These are phyloP conservation scores for Ariopsis seemanni DNA, from an alignment of 2,113 vertebrate genomes.

Conservation along the genomic window DNA sequence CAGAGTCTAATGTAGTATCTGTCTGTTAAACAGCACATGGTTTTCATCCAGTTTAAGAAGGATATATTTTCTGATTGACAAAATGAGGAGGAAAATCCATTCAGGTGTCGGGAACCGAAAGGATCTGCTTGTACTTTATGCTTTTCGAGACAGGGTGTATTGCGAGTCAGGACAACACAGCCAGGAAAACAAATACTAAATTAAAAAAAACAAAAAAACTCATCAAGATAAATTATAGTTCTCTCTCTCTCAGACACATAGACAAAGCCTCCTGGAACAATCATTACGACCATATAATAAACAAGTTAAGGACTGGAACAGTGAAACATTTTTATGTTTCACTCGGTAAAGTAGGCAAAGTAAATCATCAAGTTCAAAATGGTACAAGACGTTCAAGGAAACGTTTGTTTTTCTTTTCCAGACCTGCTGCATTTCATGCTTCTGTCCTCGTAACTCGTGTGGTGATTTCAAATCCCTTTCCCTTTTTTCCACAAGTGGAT, in stretches of 20 bases:
- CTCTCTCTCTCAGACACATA: background rate
- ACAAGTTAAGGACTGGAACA: conserved; percentile 36
- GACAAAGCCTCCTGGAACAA: conserved; percentile 36
- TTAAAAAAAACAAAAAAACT: conserved; percentile 13
- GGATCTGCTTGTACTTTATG: conserved; percentile 52
- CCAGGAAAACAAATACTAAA: conserved; percentile 58
- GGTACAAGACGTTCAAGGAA: background rate
- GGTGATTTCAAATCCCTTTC: conserved; percentile 27
- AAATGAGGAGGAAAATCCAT: background rate
- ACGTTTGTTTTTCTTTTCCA: background rate
- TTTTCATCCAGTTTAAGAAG: background rate
- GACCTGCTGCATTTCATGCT: conserved; percentile 5
- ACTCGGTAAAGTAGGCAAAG: background rate
- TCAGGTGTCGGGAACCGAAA: conserved; percentile 22
- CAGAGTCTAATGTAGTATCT: background rate
- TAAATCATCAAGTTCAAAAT: too few species aligned
- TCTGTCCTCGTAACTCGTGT: conserved; percentile 33
- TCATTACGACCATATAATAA: conserved; percentile 47
- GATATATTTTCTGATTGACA: background rate
- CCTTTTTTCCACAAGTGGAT: conserved; percentile 15
- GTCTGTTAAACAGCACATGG: background rate
- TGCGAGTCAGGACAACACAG: conserved; percentile 50
- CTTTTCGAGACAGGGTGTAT: conserved; percentile 57
- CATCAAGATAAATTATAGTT: conserved; percentile 63
- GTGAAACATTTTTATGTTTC: background rate